These are phyloP conservation scores for Anser cygnoides DNA, from an alignment of 2,113 vertebrate genomes.

Conservation along the genomic window DNA sequence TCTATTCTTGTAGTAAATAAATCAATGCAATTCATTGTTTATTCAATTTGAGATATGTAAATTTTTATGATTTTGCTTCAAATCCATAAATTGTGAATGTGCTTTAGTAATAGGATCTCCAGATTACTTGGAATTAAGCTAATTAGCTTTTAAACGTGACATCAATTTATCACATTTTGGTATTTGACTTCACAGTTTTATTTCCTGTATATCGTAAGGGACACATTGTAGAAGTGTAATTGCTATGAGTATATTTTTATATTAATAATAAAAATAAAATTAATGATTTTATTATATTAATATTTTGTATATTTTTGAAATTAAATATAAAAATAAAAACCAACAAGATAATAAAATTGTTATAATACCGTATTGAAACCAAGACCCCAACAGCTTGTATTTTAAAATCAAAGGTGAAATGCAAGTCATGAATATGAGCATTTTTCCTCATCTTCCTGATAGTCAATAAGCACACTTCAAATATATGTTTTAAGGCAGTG, in stretches of 20 bases:
- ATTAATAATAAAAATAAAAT: background rate
- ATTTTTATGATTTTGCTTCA: background rate
- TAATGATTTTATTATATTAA: too few species aligned
- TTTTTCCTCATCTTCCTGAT: background rate
- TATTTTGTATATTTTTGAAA: too few species aligned
- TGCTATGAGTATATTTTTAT: background rate
- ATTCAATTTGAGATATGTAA: background rate
- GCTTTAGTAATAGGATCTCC: background rate
- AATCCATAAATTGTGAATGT: background rate
- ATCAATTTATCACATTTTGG: background rate
- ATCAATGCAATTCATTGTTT: background rate
- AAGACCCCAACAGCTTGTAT: background rate
- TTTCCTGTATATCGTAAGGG: background rate
- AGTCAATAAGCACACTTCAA: background rate
- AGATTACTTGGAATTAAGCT: conserved; percentile 4
- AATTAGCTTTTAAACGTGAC: background rate
- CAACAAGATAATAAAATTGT: background rate
- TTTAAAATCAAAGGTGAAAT: background rate
- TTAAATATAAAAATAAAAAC: background rate
- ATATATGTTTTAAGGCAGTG: background rate
- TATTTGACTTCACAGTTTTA: background rate
- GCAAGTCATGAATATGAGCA: background rate
- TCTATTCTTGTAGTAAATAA: background rate
- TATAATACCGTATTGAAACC: background rate
- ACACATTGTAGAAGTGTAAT: background rate